Evolutionary conservation across 2,888 invertebrate species (phyloP), one percentile per base, ranked within the genome.

Genomic region (Euplexia lucipara): DNA sequence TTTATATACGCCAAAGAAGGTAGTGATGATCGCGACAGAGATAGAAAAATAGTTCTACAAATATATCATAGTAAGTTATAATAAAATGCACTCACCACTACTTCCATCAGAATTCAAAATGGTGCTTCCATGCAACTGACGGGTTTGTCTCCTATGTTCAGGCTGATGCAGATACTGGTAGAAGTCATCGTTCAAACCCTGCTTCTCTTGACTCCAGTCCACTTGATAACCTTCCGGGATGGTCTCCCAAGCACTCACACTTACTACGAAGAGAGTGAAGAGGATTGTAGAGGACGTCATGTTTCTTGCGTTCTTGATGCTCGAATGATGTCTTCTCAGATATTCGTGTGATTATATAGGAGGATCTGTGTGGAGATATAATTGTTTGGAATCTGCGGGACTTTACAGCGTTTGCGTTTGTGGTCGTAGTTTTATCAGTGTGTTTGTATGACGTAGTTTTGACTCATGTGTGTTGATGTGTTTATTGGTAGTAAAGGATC

Each of bases 41-140:
- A n/a, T n/a, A n/a, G n/a, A n/a, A n/a, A n/a, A n/a, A n/a, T n/a
- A n/a, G n/a, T n/a, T n/a, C n/a, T n/a, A n/a, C n/a, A n/a, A n/a
- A n/a, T n/a, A n/a, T n/a, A n/a, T n/a, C n/a, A n/a, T n/a, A n/a
- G n/a, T n/a, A n/a, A n/a, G n/a, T n/a, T n/a, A 26, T 26, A 26
- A 42, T n/a, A 10, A 35, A 35, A 12, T 14, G 6, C 3, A 37
- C 68, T 56, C 12, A 32, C 81, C 81, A 0, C 79, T 78, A 22
- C 78, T 81, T 0, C 80, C 79, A 47, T 88, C 87, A 0, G 83
- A 80, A 72, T 87, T 87, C n/a, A 65, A 5, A 2, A 62, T 61
- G n/a, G 76, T 3, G 34, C 72, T 79, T 5, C 85, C 85, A 9
- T 81, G 79, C 0, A 70, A 42, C 48, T 86, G 85, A 0, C 86